phyloP scores from a whole-genome alignment of 2,113 vertebrate genomes.

The Progne subis region DNA sequence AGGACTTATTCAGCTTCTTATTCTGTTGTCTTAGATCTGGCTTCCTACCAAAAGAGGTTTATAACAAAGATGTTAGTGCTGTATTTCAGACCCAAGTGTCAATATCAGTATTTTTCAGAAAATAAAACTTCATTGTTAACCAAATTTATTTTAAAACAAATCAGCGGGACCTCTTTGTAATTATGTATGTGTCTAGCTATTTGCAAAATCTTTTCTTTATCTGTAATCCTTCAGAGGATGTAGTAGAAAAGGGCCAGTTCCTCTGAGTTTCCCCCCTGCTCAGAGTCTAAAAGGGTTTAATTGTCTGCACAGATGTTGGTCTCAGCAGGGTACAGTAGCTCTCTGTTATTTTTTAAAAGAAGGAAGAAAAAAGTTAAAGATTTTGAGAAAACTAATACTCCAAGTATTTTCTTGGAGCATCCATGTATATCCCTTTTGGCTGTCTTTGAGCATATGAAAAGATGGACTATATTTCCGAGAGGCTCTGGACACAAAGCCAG shows the following conservation, averaged over 20 bases:
- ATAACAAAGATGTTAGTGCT: not conserved
- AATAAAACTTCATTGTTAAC: constrained; percentile 36
- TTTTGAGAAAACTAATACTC: not conserved
- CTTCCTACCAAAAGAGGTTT: not conserved
- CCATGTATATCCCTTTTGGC: not conserved
- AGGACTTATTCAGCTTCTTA: not conserved
- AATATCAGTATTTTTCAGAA: constrained; percentile 19
- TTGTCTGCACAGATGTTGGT: constrained; percentile 62
- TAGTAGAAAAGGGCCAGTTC: constrained; percentile 46
- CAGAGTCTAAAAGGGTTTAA: constrained; percentile 32
- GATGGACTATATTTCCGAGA: not conserved
- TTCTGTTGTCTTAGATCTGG: not conserved
- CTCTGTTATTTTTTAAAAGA: constrained; percentile 43
- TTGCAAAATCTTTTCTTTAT: constrained; percentile 51
- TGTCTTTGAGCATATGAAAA: not conserved
- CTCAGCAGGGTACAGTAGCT: constrained; percentile 47
- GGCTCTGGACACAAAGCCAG: not conserved
- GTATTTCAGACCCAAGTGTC: not conserved
- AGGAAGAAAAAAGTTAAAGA: not conserved
- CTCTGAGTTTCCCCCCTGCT: constrained; percentile 6
- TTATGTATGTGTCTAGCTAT: constrained; percentile 13
- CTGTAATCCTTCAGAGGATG: constrained; percentile 49
- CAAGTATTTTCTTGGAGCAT: constrained; percentile 2
- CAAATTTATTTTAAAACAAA: constrained; percentile 55
- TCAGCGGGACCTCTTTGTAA: not conserved